phyloP scores from a whole-genome alignment of 2,113 vertebrate genomes.

The Gnathonemus echidnorhynchus region DNA sequence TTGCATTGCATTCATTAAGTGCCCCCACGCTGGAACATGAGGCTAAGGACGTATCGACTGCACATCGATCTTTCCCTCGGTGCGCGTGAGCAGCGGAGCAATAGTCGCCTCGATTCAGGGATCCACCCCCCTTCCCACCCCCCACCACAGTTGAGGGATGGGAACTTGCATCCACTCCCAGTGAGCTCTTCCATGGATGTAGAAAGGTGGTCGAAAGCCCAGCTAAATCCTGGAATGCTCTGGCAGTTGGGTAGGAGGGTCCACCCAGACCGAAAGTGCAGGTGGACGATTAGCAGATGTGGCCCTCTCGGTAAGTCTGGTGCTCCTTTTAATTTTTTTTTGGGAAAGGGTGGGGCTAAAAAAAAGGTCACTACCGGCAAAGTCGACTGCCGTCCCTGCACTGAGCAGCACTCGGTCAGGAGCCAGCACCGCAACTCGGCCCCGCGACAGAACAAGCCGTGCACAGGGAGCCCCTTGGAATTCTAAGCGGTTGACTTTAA shows the following conservation, averaged over 20 bases:
- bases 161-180: background rate
- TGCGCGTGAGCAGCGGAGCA: background rate
- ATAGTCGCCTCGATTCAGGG: constrained; percentile 18
- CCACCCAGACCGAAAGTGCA: background rate
- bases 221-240: background rate
- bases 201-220: background rate
- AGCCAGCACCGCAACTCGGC: background rate
- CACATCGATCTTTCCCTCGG: constrained; percentile 14
- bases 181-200: background rate
- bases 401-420: background rate
- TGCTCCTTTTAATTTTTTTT: background rate
- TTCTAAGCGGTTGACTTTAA: constrained; percentile 15
- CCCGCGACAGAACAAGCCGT: background rate
- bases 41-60: constrained; percentile 9
- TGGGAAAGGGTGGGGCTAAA: background rate
- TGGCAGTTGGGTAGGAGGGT: background rate
- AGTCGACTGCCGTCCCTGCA: background rate
- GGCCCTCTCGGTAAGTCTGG: background rate
- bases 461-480: background rate
- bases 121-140: background rate
- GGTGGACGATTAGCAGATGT: background rate
- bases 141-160: background rate
- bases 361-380: background rate
- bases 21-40: constrained; percentile 18
- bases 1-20: constrained; percentile 61